Percentiles rank a stretch among this genome's conserved stretches.
These are phyloP conservation scores for Epizoanthus rinbou DNA, from an alignment of 92 coral and sea anemone species.

Conservation along the genomic window DNA sequence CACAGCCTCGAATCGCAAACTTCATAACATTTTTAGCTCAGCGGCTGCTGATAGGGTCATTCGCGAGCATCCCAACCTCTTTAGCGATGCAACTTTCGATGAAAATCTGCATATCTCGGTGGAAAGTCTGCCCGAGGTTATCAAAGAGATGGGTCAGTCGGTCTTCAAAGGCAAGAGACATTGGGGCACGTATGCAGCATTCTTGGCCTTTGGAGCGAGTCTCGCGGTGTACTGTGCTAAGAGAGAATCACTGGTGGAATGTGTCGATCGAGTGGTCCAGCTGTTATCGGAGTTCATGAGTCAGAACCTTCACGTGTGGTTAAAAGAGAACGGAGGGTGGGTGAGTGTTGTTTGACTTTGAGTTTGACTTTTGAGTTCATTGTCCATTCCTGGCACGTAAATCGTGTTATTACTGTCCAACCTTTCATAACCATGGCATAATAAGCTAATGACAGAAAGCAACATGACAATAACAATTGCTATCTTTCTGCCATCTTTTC, in stretches of 20 bases:
- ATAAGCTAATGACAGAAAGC: no score
- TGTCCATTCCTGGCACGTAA: no score
- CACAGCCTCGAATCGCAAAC: slow-evolving; percentile 25
- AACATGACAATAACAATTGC: no score
- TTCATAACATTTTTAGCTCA: slow-evolving; percentile 12
- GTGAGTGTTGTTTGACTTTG: neutral
- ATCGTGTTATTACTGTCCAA: no score
- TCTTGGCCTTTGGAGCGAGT: slow-evolving; percentile 37
- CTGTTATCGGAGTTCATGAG: neutral
- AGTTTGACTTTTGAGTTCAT: no score
- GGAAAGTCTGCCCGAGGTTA: neutral
- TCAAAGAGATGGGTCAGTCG: slow-evolving; percentile 36
- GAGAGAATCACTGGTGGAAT: neutral
- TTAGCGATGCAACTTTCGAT: slow-evolving; percentile 30
- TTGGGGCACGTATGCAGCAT: slow-evolving; percentile 35
- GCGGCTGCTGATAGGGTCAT: slow-evolving; percentile 17
- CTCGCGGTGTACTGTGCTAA: slow-evolving; percentile 32
- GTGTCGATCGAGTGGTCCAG: slow-evolving; percentile 4
- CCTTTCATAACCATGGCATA: no score
- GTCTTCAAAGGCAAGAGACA: slow-evolving; percentile 4
- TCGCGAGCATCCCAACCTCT: neutral
- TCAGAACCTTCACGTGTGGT: slow-evolving; percentile 11
- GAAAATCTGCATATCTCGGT: slow-evolving; percentile 5
- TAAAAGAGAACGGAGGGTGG: slow-evolving; percentile 35
- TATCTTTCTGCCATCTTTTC: no score